phyloP scores from a whole-genome alignment of 2,113 vertebrate species.

The Narcine bancroftii region DNA sequence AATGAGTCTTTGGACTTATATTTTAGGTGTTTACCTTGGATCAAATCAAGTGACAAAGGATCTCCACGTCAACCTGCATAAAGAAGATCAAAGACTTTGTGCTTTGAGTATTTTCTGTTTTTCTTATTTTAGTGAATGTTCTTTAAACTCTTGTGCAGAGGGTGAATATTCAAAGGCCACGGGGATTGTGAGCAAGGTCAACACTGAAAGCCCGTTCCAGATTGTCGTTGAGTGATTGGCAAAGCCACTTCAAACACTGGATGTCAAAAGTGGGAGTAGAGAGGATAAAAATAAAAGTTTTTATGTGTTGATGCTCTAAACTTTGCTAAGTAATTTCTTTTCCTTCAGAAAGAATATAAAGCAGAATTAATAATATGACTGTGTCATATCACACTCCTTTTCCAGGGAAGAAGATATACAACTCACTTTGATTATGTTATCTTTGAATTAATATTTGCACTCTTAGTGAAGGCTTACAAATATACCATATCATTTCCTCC shows the following conservation, averaged over 20 bases:
- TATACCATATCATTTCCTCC: not conserved
- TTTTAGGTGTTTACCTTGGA: not conserved
- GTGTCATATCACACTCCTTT: not conserved
- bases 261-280: not conserved
- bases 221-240: too few species aligned
- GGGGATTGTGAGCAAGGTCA: too few species aligned
- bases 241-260: too few species aligned
- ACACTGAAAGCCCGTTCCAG: too few species aligned
- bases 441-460: not conserved
- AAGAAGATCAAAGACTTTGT: not conserved
- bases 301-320: not conserved
- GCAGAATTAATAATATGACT: not conserved
- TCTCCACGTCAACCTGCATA: not conserved
- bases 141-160: not conserved
- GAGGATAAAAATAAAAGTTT: not conserved
- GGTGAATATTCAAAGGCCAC: not conserved
- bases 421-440: not conserved
- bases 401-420: not conserved
- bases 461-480: not conserved
- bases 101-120: not conserved
- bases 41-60: not conserved
- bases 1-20: not conserved
- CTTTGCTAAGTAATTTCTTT: not conserved
- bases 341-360: not conserved
- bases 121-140: not conserved